Evolutionary conservation across 2,113 vertebrate genomes (phyloP), one percentile per base, ranked within the genome.

Genomic region (Pangasianodon gigas): DNA sequence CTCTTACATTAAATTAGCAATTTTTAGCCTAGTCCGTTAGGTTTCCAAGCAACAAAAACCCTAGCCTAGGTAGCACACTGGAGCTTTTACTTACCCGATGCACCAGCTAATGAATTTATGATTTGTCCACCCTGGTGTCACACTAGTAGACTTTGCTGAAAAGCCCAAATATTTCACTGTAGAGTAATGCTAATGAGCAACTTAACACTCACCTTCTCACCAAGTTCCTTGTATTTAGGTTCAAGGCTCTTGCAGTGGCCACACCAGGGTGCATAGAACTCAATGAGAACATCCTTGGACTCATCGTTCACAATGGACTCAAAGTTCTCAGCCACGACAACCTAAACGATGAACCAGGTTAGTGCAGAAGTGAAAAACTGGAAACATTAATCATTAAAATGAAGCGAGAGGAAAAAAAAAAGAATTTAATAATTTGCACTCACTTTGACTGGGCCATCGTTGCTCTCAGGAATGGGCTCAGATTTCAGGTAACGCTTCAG

Each of bases 161-260:
- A 77, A 77, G 26, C 10, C 24, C 0, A 29, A 51, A 10, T 6
- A 19, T 0, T 51, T 51, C 77, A 48, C 46, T 80, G 29, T 29
- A 80, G 4, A 80, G 77, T 80, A 51, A 29, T 29, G 4, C 19
- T 46, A 26, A 48, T 26, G 21, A 46, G 26, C 13, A 56, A 37
- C 37, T 62, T 0, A 75, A 87, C 19, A 54, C 80, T 60, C 18
- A 99, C 98, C 97, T 98, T 99, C 92, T 99, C 98, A 92, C 97
- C 98, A 54, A 99, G 26, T 92, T 99, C 98, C 69, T 96, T 98
- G 94, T 97, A 99, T 89, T 99, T 99, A 81, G 98, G 98, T 91
- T 99, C 98, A 95, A 99, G 95, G 90, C 95, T 99, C 95, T 99
- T 99, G 95, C 98, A 99, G 92, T 99, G 98, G 87, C 98, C 98